Base-by-base conservation (phyloP, 2,888 invertebrate genomes). In the Amiota mariae region DNA sequence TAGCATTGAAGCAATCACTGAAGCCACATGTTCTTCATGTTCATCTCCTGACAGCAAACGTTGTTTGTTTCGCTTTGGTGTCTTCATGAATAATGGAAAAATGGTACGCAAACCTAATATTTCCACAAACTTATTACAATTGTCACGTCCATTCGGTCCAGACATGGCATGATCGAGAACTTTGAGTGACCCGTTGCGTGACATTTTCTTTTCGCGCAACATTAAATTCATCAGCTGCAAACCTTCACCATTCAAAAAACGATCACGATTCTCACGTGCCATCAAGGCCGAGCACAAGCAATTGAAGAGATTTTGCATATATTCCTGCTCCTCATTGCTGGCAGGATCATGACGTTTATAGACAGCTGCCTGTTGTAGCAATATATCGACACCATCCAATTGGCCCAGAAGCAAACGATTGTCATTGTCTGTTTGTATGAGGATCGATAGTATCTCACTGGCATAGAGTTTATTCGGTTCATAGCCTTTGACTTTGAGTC, bases 51-150 rank as follows among this genome's bases (percentile, higher is more conserved):
- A 95, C 11, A 97, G 90, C 66, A 96, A 92, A 82, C 94, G 93
- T 87, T 94, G 95, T 75, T 95, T 92, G 82, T 93, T 93, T 83
- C 95, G 94, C 84, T 96, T 96, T 0, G 99, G 99, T 0, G 99
- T 99, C 91, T 98, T 98, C 99, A 99, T 99, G 88, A 99, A 99
- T 0, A 99, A 91, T 1, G 99, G 99, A 90, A 99, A 99, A 76
- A 99, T 95, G 8, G 98, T 98, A 64, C 99, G 92, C 13, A 99
- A 92, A 0, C 99, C 98, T 36, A 99, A 92, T 85, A 99, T 99
- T 87, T 99, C 99, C 0, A 99, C 97, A 90, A 99, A 98, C 90
- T 99, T 99, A 88, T 96, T 97, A 89, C 98, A 97, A 89, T 98
- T 98, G 84, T 98, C 98, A 79, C 93, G 94, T 0, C 98, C 99